Evolutionary conservation across 2,797 vertebrate species (phyloP), one percentile per base, ranked within the genome.

Genomic region (Chrysocyon brachyurus): DNA sequence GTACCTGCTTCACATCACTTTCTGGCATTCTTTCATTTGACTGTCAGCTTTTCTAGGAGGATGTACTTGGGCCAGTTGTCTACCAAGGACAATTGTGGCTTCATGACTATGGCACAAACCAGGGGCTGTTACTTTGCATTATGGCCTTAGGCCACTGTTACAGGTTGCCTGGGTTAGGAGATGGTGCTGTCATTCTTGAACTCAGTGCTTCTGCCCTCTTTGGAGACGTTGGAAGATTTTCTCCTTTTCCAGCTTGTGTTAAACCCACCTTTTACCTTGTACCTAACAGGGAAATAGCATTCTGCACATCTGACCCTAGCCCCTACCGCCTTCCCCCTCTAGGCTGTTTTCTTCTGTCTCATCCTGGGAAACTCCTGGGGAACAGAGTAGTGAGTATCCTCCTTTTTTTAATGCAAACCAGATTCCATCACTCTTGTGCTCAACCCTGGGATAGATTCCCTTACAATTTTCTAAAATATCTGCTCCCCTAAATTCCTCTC

Each of bases 131-230:
- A 82, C 57, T 56, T 24, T n/a, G 17, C 24, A 63, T 46, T 59
- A 56, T 70, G 2, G 19, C n/a, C 81, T 91, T 77, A 16, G 63
- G 90, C 49, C 64, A 57, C 54, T 72, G 59, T 94, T 22, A 59
- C 5, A n/a, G 36, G 16, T 78, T 88, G 70, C 14, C 63, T 49
- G 90, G 70, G 56, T 81, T 91, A 89, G 91, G 94, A 98, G 97
- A 96, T 75, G 36, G 54, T 17, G n/a, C 26, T 73, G 82, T 31
- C 0, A 22, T 40, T 24, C 52, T 9, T 92, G 97, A 88, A 54
- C 72, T 66, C 75, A 64, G 26, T 63, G 36, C 33, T 77, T 75
- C 49, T 10, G 4, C 81, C 22, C 17, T 66, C 33, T 82, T 56
- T 46, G 64, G 87, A 90, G 46, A 77, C 52, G 11, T 46, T 49